Percentiles rank a stretch among this genome's conserved stretches.
Conservation (phyloP, 1,140 invertebrate species). For the Apis mellifera region DNA sequence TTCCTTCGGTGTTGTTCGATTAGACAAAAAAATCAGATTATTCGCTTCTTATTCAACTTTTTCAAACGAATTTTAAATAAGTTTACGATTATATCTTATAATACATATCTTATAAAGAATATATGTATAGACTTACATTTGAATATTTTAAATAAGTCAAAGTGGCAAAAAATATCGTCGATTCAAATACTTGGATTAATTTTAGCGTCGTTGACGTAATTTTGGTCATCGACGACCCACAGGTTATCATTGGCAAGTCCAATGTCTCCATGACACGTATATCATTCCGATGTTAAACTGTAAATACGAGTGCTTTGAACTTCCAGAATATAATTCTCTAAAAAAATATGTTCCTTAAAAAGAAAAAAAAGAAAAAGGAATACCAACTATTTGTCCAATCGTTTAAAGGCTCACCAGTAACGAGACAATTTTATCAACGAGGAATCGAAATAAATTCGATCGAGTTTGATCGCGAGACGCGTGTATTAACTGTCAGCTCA, state of each 20-base stretch:
- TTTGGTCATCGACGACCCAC: neutral
- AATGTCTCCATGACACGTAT: too few relatives aligned
- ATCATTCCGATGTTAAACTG: too few relatives aligned
- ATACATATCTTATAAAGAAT: too few relatives aligned
- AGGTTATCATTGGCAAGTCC: too few relatives aligned
- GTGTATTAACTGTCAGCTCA: neutral
- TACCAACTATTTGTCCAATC: neutral
- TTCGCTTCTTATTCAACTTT: neutral
- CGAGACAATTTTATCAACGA: neutral
- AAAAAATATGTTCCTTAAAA: neutral
- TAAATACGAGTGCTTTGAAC: neutral
- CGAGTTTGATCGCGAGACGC: neutral
- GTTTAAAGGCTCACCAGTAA: neutral
- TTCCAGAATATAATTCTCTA: neutral
- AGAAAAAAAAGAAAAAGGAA: too few relatives aligned
- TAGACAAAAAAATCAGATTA: neutral
- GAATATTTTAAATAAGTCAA: neutral
- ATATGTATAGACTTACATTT: too few relatives aligned
- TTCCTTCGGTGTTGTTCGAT: neutral
- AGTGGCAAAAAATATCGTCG: neutral
- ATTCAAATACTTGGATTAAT: neutral
- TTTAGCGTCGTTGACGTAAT: neutral
- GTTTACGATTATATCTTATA: too few relatives aligned
- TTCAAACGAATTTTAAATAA: too few relatives aligned
- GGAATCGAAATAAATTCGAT: too few relatives aligned